These are phyloP conservation scores for Andrena bucephala DNA, from an alignment of 2,888 invertebrate species.

Conservation along the genomic window DNA sequence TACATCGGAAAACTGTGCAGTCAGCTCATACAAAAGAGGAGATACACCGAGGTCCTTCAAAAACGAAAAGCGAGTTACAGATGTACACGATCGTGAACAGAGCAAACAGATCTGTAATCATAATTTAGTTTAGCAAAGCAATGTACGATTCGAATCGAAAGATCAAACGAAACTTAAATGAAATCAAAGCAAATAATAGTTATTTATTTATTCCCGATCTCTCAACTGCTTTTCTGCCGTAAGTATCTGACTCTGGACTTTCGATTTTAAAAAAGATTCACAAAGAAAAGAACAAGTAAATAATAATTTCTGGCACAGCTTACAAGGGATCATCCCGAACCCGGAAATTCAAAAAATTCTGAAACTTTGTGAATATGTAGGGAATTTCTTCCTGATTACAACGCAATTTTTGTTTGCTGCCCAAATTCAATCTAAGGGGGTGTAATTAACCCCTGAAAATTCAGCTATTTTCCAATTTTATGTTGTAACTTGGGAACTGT, in stretches of 20 bases:
- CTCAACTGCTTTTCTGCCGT: background rate
- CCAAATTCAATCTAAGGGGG: too few species aligned
- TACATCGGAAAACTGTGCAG: constrained; percentile 72
- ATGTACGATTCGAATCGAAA: background rate
- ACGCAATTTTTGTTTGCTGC: too few species aligned
- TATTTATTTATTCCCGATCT: constrained; percentile 1
- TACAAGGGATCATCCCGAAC: background rate
- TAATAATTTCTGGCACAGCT: background rate
- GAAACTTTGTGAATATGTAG: too few species aligned
- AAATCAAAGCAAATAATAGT: background rate
- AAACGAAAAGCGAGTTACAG: constrained; percentile 7
- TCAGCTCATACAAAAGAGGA: constrained; percentile 81
- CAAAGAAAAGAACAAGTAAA: background rate
- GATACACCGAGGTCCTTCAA: constrained; percentile 45
- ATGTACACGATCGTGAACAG: background rate
- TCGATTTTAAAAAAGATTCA: background rate
- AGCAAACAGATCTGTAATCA: constrained; percentile 18
- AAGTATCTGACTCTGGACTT: background rate
- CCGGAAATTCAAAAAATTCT: too few species aligned
- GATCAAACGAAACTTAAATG: constrained; percentile 1
- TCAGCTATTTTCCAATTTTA: too few species aligned
- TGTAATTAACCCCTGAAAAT: too few species aligned
- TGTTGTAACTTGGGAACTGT: too few species aligned
- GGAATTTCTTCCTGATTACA: too few species aligned
- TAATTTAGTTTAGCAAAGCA: background rate